Conservation (phyloP, 2,113 vertebrate genomes). For the Galeopterus variegatus region DNA sequence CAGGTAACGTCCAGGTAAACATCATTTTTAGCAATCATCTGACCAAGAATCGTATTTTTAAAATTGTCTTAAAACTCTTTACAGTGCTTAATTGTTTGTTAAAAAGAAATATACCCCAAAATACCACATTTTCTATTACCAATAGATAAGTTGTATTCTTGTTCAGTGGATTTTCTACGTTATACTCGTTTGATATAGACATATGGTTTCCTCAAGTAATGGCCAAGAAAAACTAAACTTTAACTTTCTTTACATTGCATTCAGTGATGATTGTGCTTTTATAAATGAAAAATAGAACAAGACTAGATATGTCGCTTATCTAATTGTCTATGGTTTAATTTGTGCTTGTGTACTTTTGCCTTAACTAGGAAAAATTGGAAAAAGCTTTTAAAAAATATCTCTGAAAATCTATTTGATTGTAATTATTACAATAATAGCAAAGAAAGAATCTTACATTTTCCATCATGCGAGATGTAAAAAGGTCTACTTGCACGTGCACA, state of each 20-base stretch:
- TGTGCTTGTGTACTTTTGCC: conserved; percentile 18
- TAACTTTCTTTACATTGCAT: background rate
- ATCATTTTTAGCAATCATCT: background rate
- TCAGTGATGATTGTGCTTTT: background rate
- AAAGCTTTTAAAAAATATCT: background rate
- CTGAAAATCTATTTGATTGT: conserved; percentile 8
- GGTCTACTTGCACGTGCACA: background rate
- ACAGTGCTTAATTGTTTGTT: background rate
- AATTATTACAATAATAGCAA: background rate
- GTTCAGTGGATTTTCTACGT: background rate
- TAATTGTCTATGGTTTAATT: background rate
- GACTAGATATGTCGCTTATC: background rate
- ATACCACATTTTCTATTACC: background rate
- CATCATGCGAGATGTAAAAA: conserved; percentile 14
- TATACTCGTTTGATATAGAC: background rate
- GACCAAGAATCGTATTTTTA: background rate
- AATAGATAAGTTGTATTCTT: background rate
- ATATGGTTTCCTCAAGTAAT: conserved; percentile 6
- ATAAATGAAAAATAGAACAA: background rate
- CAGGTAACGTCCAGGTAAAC: background rate
- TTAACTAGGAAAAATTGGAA: conserved; percentile 34
- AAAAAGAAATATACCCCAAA: background rate
- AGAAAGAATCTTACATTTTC: background rate
- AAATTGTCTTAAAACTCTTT: background rate
- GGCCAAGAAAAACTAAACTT: background rate